Conservation (phyloP, 2,888 invertebrate genomes). For the Eustalomyia histrio region DNA sequence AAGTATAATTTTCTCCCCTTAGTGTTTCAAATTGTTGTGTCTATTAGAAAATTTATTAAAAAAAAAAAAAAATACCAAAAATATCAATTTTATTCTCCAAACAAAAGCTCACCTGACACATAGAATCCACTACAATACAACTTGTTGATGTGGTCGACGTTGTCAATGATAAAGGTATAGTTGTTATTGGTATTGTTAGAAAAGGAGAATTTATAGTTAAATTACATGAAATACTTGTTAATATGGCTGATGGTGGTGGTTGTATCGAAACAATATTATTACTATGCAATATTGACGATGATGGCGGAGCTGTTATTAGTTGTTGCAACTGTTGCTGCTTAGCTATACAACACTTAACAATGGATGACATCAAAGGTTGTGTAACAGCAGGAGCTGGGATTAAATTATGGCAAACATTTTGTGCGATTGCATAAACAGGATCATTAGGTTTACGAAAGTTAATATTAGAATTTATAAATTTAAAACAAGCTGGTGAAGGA, state of each 20-base stretch:
- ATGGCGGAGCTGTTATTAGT: constrained; percentile 20
- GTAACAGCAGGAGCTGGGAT: constrained; percentile 73
- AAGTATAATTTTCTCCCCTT: no score
- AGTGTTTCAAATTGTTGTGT: no score
- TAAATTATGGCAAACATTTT: constrained; percentile 75
- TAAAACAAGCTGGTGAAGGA: constrained; percentile 47
- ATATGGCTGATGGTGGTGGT: constrained; percentile 28
- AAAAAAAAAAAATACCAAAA: not conserved
- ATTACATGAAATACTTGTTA: constrained; percentile 50
- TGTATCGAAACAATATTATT: constrained; percentile 28
- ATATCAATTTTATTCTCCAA: not conserved
- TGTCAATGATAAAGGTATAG: constrained; percentile 34
- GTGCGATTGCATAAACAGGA: constrained; percentile 78
- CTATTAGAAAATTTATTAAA: not conserved
- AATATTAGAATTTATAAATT: constrained; percentile 65
- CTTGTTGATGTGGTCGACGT: constrained; percentile 62
- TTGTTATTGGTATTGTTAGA: constrained; percentile 40
- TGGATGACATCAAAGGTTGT: constrained; percentile 73
- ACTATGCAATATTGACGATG: constrained; percentile 25
- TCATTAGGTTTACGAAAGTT: constrained; percentile 69
- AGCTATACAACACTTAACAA: constrained; percentile 67
- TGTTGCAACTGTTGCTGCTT: constrained; percentile 60
- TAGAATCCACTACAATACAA: constrained; percentile 66
- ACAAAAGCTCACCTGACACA: constrained; percentile 73
- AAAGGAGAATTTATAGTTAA: constrained; percentile 46